A percentile compares a stretch with the other conserved stretches of the same genome.
Evolutionary conservation across 2,113 vertebrate species (phyloP).

Genomic region (Apodemus sylvaticus): DNA sequence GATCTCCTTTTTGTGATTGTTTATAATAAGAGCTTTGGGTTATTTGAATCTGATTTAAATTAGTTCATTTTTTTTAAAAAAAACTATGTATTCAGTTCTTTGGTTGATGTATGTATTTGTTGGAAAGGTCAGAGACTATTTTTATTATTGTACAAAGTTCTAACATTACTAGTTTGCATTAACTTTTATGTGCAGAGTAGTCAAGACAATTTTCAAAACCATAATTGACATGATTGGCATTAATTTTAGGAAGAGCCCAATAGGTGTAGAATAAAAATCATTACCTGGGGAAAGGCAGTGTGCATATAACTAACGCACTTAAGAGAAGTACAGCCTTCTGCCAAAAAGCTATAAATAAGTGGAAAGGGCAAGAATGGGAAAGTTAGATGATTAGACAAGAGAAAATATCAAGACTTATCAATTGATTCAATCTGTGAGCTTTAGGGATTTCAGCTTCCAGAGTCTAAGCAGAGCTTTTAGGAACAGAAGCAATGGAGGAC

Average conservation of each 20-base stretch:
- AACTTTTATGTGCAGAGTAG: neutral
- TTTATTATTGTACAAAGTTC: neutral
- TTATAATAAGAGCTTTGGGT: too few species aligned
- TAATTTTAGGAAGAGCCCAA: neutral
- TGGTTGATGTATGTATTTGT: neutral
- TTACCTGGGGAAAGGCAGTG: neutral
- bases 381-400: neutral
- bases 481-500: neutral
- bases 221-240: neutral
- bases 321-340: neutral
- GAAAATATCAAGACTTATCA: neutral
- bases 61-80: neutral
- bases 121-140: neutral
- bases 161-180: neutral
- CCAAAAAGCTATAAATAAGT: neutral
- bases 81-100: neutral
- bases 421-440: neutral
- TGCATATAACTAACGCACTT: neutral
- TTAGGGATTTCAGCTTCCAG: neutral
- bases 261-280: neutral
- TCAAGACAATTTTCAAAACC: neutral
- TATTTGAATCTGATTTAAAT: slow-evolving; percentile 5
- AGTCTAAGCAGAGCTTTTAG: neutral
- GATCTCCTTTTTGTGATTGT: neutral
- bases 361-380: neutral